Conservation (phyloP, 2,797 vertebrate genomes). For the Tinamus major region DNA sequence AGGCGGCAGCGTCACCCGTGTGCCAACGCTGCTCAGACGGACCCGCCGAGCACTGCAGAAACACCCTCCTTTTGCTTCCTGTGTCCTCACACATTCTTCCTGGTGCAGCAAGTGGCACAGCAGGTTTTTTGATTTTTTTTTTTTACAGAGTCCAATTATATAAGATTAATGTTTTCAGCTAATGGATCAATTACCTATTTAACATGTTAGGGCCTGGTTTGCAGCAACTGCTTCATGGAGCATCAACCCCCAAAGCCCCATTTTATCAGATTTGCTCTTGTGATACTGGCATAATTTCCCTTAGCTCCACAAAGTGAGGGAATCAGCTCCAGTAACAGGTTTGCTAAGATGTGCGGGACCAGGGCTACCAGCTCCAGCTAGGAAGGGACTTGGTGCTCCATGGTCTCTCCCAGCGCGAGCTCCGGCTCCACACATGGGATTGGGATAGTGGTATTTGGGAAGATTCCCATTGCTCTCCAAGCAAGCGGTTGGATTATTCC, state of each 20-base stretch:
- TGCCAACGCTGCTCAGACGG: not conserved
- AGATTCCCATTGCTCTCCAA: not conserved
- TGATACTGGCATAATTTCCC: not conserved
- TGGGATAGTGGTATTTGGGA: too few species aligned
- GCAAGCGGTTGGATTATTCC: fast-evolving
- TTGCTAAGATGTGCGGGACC: not conserved
- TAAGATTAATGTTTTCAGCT: not conserved
- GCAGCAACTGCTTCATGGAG: not conserved
- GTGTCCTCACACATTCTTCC: fast-evolving
- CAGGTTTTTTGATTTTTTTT: not conserved
- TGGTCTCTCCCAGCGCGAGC: too few species aligned
- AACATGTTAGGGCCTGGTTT: not conserved
- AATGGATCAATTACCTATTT: not conserved
- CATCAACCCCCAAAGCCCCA: not conserved
- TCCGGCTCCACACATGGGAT: not conserved
- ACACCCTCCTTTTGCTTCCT: not conserved
- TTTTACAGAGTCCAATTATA: fast-evolving
- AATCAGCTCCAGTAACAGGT: not conserved
- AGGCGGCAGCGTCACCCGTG: fast-evolving
- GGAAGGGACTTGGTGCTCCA: too few species aligned
- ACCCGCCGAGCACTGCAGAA: fast-evolving
- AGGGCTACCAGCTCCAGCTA: too few species aligned
- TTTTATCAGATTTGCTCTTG: not conserved
- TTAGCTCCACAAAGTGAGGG: not conserved
- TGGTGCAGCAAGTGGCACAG: not conserved